Conservation (phyloP, 2,113 vertebrate species). For the Asarcornis scutulata region DNA sequence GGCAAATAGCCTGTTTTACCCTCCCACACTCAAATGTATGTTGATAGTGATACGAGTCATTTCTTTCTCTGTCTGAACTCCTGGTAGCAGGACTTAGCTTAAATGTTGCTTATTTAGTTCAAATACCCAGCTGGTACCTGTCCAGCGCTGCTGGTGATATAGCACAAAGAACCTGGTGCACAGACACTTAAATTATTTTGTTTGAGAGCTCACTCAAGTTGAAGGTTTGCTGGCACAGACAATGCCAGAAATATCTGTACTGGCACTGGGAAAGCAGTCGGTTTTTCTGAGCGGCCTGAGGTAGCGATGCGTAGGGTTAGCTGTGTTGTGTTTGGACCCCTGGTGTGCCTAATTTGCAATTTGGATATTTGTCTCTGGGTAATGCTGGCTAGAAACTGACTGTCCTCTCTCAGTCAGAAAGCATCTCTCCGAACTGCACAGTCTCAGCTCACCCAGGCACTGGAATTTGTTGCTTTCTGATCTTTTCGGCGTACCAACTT, state of each 20-base stretch:
- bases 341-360: accelerated
- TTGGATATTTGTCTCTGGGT: background rate
- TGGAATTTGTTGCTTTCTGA: background rate
- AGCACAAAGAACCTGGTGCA: accelerated
- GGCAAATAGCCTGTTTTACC: background rate
- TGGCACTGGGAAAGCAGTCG: background rate
- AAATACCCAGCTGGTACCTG: background rate
- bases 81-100: background rate
- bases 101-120: background rate
- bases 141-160: background rate
- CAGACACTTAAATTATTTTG: background rate
- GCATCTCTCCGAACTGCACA: background rate
- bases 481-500: background rate
- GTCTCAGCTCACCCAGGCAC: background rate
- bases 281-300: background rate
- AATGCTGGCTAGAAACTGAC: background rate
- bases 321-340: background rate
- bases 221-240: background rate
- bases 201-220: background rate
- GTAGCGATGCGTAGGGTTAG: background rate
- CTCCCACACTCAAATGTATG: background rate
- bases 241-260: background rate
- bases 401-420: background rate
- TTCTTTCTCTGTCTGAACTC: background rate
- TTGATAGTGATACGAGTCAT: background rate